Conservation (phyloP, 2,888 invertebrate genomes). For the Digitonthophagus gazella region DNA sequence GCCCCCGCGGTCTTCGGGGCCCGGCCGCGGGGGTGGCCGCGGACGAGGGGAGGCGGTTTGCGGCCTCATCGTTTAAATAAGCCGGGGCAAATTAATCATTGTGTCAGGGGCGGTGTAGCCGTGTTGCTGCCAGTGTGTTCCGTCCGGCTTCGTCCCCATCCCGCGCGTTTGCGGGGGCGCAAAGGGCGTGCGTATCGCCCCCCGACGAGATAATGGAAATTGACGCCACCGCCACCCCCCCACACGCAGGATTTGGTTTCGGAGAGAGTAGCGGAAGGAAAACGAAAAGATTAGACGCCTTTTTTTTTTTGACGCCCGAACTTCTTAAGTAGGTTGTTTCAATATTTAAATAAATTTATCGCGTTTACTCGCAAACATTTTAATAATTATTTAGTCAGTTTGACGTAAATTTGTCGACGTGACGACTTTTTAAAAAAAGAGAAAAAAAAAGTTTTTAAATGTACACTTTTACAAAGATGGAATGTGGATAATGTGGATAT, state of each 20-base stretch:
- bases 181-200: not conserved
- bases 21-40: not conserved
- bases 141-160: constrained; percentile 2
- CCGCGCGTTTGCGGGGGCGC: no score
- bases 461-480: not conserved
- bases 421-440: not conserved
- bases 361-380: no score
- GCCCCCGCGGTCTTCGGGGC: not conserved
- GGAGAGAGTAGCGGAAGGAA: no score
- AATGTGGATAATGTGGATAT: no score
- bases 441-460: not conserved
- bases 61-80: constrained; percentile 10
- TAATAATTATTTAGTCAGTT: not conserved
- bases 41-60: not conserved
- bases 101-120: constrained; percentile 6
- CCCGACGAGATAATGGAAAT: not conserved
- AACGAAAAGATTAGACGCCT: no score
- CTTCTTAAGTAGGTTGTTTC: not conserved
- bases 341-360: not conserved
- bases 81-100: constrained; percentile 14
- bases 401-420: not conserved
- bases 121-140: constrained; percentile 14
- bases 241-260: not conserved
- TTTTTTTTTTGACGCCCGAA: not conserved
- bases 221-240: not conserved